Evolutionary conservation across 1,140 invertebrate species (phyloP), one percentile per base, ranked within the genome.

Genomic region (Drosophila kepulauana): DNA sequence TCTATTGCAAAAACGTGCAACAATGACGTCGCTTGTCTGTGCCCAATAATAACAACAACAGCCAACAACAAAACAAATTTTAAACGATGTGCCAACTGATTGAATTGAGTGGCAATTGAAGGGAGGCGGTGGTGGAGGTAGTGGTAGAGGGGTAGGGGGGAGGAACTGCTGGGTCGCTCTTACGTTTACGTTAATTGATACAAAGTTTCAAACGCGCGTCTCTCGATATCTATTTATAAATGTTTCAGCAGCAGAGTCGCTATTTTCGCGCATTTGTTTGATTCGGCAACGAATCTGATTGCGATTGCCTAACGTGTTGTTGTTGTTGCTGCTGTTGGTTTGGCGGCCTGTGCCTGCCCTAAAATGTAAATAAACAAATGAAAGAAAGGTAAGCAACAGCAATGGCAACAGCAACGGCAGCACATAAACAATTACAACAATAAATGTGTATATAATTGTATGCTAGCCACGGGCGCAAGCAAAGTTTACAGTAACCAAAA

Each of bases 1-100:
- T 70, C 65, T 88, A 87, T 88, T 88, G 84, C 84, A 88, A 88
- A 87, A 87, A 87, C 84, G 84, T 87, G 84, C 84, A 87, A 81
- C 85, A 75, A 89, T 87, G 84, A 87, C 84, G 84, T 87, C 61
- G 70, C 48, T 11, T 46, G 72, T 70, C 72, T 70, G 20, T 3
- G 75, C 67, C 63, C 68, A 82, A 84, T 69, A 84, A 71, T 56
- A 69, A 41, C 48, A 63, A 38, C 38, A 64, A 13, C 51, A 68
- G 28, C 46, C 57, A 62, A 43, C 46, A 41, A 33, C 35, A 43
- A 33, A 45, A 64, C 33, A 52, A 45, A 28, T 28, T 28, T 13
- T 6, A 74, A 81, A 79, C 54, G 72, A 87, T 79, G 79, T 87
- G 84, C 79, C 79, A 82, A 84, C 66, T 78, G 81, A 87, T 82